Evolutionary conservation across 2,113 vertebrate species (phyloP).

Genomic region (Dipodomys stephensi): DNA sequence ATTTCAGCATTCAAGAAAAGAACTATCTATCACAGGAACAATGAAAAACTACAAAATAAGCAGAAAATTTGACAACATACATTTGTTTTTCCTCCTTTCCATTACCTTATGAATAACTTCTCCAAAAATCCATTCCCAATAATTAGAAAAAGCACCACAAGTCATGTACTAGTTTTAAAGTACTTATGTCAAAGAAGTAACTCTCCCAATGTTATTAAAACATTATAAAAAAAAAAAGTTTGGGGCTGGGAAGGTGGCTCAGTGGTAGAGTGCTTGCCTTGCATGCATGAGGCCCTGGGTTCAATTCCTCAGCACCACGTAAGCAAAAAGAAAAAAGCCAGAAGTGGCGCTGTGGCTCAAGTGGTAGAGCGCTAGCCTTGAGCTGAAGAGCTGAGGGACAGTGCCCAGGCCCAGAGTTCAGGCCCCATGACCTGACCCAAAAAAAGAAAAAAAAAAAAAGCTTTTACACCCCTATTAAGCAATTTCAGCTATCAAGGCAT

Average conservation of each 20-base stretch:
- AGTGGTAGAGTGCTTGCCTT: too few relatives aligned
- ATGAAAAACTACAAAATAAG: not conserved
- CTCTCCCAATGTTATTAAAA: not conserved
- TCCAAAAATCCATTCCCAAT: constrained; percentile 32
- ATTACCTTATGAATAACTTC: not conserved
- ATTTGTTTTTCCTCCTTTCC: not conserved
- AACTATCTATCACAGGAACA: not conserved
- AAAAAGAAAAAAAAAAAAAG: not conserved
- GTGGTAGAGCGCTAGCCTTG: too few relatives aligned
- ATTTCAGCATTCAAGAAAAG: not conserved
- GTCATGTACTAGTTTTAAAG: constrained; percentile 33
- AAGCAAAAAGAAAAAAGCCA: too few relatives aligned
- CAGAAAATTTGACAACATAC: not conserved
- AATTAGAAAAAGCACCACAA: not conserved
- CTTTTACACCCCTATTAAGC: not conserved
- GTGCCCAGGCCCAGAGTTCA: too few relatives aligned
- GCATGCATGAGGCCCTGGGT: too few relatives aligned
- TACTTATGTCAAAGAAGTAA: constrained; percentile 4
- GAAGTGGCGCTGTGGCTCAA: too few relatives aligned
- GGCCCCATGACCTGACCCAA: not conserved
- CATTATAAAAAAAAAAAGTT: not conserved
- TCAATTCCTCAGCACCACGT: too few relatives aligned
- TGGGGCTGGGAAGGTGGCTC: not conserved
- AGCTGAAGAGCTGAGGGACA: too few relatives aligned
- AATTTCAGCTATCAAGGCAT: not conserved